Evolutionary conservation across 2,888 invertebrate genomes (phyloP), one percentile per base, ranked within the genome.

Genomic region (Drosophila recens): DNA sequence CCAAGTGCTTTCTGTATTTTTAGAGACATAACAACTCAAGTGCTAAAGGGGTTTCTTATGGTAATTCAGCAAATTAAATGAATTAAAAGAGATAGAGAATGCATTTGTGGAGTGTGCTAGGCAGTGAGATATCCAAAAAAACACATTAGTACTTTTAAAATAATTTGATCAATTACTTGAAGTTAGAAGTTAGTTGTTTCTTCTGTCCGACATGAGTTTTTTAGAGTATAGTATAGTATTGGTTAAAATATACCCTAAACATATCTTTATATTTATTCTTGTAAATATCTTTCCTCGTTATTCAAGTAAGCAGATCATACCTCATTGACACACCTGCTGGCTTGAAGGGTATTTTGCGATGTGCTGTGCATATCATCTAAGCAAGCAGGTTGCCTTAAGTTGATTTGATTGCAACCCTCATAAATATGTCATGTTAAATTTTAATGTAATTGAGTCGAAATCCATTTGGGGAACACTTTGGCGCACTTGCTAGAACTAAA

Each of bases 401-500:
- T 51, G 34, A 54, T 46, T 42, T 23, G 33, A 49, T 38, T 43
- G 63, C 56, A 42, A 65, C 48, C 49, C 67, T 57, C 53, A 72
- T 72, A 77, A 68, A 73, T 62, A 54, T 46, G 40, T 43, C 74
- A 54, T 59, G 40, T 63, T 43, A 70, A 74, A 66, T 53, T 70
- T 71, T 67, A 79, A 77, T 79, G 79, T 59, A 79, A 77, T 77
- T 64, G 75, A 71, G 54, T 67, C 67, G 63, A 71, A 67, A 74
- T 57, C 62, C 75, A 78, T 70, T 65, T 73, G 65, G 20, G 23
- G 66, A 74, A 74, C 54, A 78, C 46, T 63, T 51, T 27, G n/a
- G 10, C 33, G 13, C 65, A 48, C 51, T 59, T 75, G 23, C 57
- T 43, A 6, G 30, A 30, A 51, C 40, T 51, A 30, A 30, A 30